A percentile compares a stretch with the other conserved stretches of the same genome.
phyloP scores from a whole-genome alignment of 2,797 vertebrate genomes.

The Pyrocephalus nanus region DNA sequence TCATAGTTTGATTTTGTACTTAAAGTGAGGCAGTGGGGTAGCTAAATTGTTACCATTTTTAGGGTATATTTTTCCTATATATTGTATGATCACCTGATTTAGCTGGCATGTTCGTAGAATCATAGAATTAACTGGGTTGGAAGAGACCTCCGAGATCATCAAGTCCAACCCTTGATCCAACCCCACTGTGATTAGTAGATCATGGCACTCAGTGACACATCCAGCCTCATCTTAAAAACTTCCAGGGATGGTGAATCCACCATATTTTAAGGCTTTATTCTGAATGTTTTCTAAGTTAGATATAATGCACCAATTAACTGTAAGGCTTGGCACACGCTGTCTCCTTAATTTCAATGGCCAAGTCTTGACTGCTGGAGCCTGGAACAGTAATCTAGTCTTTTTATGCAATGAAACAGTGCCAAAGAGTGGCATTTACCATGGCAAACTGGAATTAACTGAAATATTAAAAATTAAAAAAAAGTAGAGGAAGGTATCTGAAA shows the following conservation, averaged over 20 bases:
- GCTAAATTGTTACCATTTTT: neutral
- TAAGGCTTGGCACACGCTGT: neutral
- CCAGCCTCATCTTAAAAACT: no score
- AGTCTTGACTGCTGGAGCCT: neutral
- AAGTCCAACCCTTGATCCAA: no score
- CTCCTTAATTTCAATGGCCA: neutral
- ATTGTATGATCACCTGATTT: neutral
- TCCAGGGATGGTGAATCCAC: no score
- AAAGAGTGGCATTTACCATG: neutral
- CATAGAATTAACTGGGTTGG: no score
- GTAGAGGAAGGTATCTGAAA: neutral
- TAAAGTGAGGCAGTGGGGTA: neutral
- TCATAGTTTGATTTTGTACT: neutral
- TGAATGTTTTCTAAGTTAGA: neutral
- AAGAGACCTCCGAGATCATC: no score
- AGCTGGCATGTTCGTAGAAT: neutral
- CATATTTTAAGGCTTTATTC: neutral
- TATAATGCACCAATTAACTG: neutral
- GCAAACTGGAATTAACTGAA: neutral
- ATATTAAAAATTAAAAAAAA: neutral
- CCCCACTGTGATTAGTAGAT: no score
- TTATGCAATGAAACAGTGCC: neutral
- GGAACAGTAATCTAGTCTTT: neutral
- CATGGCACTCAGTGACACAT: no score
- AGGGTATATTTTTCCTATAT: neutral